phyloP scores from a whole-genome alignment of 2,113 vertebrate species.

The Amia ocellicauda region DNA sequence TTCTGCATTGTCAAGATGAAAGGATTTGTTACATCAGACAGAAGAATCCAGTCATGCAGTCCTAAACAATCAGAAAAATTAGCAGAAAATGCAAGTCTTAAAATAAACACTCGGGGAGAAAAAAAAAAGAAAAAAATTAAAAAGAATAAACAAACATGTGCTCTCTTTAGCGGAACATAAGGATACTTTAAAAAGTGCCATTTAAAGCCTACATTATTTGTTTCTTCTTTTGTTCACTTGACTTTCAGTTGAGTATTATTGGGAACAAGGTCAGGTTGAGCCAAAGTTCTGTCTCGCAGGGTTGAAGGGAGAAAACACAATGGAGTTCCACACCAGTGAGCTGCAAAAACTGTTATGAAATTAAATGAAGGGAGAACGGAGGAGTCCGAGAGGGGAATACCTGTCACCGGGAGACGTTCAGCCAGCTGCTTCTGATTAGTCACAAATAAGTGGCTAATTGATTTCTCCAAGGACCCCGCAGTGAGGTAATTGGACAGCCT shows the following conservation, averaged over 20 bases:
- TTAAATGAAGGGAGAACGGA: constrained; percentile 20
- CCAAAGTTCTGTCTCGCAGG: neutral
- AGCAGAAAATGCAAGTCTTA: too few relatives aligned
- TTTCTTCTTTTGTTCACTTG: constrained; percentile 32
- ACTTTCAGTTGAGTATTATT: constrained; percentile 26
- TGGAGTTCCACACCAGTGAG: constrained; percentile 30
- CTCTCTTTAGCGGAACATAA: too few relatives aligned
- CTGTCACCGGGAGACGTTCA: constrained; percentile 32
- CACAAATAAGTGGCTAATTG: constrained; percentile 39
- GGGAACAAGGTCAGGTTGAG: constrained; percentile 24
- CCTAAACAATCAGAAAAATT: too few relatives aligned
- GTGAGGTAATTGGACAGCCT: constrained; percentile 30
- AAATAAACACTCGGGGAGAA: too few relatives aligned
- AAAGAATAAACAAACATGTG: too few relatives aligned
- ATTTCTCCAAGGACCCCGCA: constrained; percentile 27
- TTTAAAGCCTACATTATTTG: too few relatives aligned
- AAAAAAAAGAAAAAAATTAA: too few relatives aligned
- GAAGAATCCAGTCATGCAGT: too few relatives aligned
- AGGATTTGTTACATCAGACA: too few relatives aligned
- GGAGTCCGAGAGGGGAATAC: constrained; percentile 29
- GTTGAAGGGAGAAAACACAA: constrained; percentile 15
- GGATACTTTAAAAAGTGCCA: too few relatives aligned
- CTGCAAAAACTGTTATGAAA: constrained; percentile 35
- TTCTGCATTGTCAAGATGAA: too few relatives aligned
- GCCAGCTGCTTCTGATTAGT: constrained; percentile 42